A percentile compares a stretch with the other conserved stretches of the same genome.
These are phyloP conservation scores for Pseudomyrmex gracilis DNA, from an alignment of 1,140 invertebrate species.

Conservation along the genomic window DNA sequence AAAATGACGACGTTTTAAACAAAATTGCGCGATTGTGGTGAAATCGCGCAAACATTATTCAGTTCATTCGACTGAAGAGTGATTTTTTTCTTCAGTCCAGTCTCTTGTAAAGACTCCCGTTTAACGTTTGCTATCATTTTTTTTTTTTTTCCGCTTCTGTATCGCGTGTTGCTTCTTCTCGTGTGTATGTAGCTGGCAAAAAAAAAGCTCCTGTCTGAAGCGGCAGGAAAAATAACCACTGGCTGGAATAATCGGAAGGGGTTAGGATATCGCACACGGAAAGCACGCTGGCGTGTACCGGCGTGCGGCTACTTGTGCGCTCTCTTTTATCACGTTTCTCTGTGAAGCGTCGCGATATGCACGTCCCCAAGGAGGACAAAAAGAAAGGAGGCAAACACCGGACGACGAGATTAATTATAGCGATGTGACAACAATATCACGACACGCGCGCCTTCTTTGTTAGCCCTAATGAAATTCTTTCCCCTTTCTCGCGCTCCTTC, in stretches of 20 bases:
- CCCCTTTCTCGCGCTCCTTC: constrained; percentile 39
- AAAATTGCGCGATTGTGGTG: neutral
- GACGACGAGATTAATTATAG: constrained; percentile 69
- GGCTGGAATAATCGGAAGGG: constrained; percentile 12
- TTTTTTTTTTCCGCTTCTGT: neutral
- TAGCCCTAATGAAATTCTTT: constrained; percentile 69
- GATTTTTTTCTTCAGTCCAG: neutral
- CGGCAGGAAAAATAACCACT: constrained; percentile 20
- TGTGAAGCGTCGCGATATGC: constrained; percentile 25
- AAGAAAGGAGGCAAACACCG: constrained; percentile 43
- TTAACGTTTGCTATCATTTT: neutral
- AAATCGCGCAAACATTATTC: neutral
- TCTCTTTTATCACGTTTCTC: constrained; percentile 40
- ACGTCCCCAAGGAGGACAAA: constrained; percentile 33
- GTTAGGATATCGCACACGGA: no score
- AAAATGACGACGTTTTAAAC: neutral
- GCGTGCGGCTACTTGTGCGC: no score
- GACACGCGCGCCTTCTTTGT: constrained; percentile 57
- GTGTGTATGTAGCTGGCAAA: neutral
- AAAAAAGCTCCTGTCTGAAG: neutral
- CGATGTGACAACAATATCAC: constrained; percentile 50
- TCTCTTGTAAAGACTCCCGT: neutral
- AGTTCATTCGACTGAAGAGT: neutral
- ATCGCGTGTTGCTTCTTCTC: neutral
- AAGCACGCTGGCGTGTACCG: neutral